Evolutionary conservation across 1,140 invertebrate species (phyloP).

Genomic region (Heterodera schachtii): DNA sequence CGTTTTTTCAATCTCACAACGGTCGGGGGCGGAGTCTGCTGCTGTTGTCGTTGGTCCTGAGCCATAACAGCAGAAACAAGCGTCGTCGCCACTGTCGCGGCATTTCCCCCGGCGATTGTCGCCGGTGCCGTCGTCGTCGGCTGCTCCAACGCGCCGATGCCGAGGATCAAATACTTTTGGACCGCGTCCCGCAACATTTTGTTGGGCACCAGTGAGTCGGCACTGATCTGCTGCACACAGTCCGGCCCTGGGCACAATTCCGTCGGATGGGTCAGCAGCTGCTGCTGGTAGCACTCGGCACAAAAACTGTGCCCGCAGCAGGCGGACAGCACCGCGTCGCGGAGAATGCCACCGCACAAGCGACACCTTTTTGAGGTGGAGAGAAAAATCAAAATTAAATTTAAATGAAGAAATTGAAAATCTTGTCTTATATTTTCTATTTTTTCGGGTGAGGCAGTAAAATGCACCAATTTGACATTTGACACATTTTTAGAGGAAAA

Average conservation of each 20-base stretch:
- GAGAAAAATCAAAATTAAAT: not conserved
- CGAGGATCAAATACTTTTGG: slow-evolving; percentile 34
- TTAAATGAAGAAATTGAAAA: no score
- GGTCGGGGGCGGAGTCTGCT: no score
- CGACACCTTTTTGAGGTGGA: slow-evolving; percentile 73
- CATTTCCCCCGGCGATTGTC: not conserved
- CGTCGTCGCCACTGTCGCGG: not conserved
- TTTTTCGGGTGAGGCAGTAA: no score
- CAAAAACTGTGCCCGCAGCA: slow-evolving; percentile 97
- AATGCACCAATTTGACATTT: no score
- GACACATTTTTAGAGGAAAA: no score
- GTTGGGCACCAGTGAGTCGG: slow-evolving; percentile 88
- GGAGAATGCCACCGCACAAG: slow-evolving; percentile 87
- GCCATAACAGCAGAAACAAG: not conserved
- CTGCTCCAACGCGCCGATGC: slow-evolving; percentile 16
- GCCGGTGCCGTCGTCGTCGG: not conserved
- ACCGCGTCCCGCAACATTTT: slow-evolving; percentile 53
- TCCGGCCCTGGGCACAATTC: slow-evolving; percentile 81
- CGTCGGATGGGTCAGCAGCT: slow-evolving; percentile 79
- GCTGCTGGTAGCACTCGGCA: slow-evolving; percentile 81
- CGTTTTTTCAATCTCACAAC: no score
- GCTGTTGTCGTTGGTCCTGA: not conserved
- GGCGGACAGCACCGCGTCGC: slow-evolving; percentile 91
- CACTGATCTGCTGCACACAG: slow-evolving; percentile 87
- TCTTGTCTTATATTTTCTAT: no score